Evolutionary conservation across 2,888 invertebrate species (phyloP).

Genomic region (Baronia brevicornis): DNA sequence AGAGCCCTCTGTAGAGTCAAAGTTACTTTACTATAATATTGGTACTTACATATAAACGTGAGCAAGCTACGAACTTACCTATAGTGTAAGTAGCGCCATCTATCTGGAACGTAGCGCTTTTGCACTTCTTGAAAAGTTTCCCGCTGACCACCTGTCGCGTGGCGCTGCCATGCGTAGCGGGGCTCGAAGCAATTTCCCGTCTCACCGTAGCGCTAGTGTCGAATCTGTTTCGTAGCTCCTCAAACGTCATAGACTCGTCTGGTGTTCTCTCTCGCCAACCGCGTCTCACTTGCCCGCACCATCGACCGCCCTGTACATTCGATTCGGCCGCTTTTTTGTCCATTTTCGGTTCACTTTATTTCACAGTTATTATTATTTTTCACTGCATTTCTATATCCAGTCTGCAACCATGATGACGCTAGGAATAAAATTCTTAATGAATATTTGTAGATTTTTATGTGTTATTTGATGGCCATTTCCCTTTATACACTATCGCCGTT

Average conservation of each 20-base stretch:
- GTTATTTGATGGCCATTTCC: conserved; percentile 5
- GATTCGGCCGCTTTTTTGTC: conserved; percentile 29
- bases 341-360: conserved; percentile 27
- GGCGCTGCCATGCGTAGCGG: conserved; percentile 67
- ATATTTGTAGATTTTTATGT: background rate
- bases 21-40: no score
- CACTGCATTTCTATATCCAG: conserved; percentile 11
- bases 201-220: conserved; percentile 59
- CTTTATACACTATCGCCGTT: no score
- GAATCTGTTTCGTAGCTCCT: conserved; percentile 62
- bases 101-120: conserved; percentile 90
- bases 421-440: conserved; percentile 1
- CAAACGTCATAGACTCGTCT: conserved; percentile 52
- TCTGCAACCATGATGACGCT: conserved; percentile 11
- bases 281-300: conserved; percentile 57
- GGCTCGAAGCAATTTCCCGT: conserved; percentile 59
- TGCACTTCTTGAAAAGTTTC: conserved; percentile 86
- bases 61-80: conserved; percentile 73
- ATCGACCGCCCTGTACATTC: conserved; percentile 32
- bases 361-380: conserved; percentile 16
- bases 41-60: conserved; percentile 2
- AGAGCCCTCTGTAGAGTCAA: no score
- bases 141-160: conserved; percentile 68
- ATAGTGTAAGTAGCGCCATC: conserved; percentile 91
- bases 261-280: conserved; percentile 42